Evolutionary conservation across 1,140 invertebrate species (phyloP), one percentile per base, ranked within the genome.

Genomic region (Calephelis nemesis): DNA sequence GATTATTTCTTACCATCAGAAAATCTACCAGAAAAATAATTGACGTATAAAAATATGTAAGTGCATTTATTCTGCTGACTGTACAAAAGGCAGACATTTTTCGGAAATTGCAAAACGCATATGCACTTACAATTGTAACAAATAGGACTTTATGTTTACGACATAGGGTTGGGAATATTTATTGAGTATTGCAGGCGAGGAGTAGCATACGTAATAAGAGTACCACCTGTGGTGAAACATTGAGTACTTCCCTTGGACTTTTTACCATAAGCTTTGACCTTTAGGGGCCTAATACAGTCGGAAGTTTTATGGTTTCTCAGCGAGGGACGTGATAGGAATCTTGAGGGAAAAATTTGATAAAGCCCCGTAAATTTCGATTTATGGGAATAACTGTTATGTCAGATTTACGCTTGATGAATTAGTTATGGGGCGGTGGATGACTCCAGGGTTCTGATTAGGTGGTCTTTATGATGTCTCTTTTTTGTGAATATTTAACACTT

Each of bases 251-350:
- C 68, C 68, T 52, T 45, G 64, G 49, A 67, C 49, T 69, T 73
- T 73, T 69, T 73, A 65, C 71, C 63, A 73, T 73, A 69, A 73
- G 69, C 69, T 72, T 52, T 45, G 68, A 67, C 71, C 62, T 73
- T 67, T 62, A 62, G 64, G 48, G 40, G 64, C 64, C 69, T 69
- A 73, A 73, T 73, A 73, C 58, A 69, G 67, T 67, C 39, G 64
- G 49, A 52, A 58, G 69, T 49, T 69, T 73, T 73, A 73, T 73
- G 71, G 60, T 15, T 67, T 65, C 71, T 66, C 66, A 69, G 52
- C 64, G 66, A 50, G 63, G 65, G 63, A 73, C 71, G 71, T 73
- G 71, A 69, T 73, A 67, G 15, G 64, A 66, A 66, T 66, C 49
- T 54, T 45, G 42, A 66, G 49, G 15, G 47, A 39, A 42, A 11